phyloP scores from a whole-genome alignment of 2,888 invertebrate species.

The Troglohyphantes excavatus region DNA sequence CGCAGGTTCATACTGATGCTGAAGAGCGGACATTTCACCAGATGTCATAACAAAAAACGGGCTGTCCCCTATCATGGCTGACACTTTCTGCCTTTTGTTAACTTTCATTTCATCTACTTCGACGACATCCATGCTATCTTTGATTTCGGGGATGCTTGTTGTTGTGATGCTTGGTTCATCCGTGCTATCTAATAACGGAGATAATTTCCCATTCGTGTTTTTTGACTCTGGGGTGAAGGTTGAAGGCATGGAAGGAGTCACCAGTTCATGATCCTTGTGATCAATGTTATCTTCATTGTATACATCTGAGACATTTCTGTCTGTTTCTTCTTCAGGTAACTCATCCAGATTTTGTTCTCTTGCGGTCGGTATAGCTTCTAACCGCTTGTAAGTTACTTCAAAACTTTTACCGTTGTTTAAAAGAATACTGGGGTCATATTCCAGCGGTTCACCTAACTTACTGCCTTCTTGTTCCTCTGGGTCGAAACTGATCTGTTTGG shows the following conservation, averaged over 20 bases:
- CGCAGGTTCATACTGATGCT: conserved; percentile 66
- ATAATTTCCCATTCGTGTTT: not conserved
- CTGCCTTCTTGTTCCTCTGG: conserved; percentile 34
- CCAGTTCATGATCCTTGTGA: conserved; percentile 58
- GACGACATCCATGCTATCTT: not conserved
- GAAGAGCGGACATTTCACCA: conserved; percentile 68
- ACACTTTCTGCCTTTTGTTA: conserved; percentile 19
- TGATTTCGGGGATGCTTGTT: not conserved
- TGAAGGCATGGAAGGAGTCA: conserved; percentile 27
- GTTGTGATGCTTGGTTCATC: not conserved
- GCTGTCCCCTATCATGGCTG: conserved; percentile 40
- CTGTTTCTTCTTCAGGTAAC: conserved; percentile 35
- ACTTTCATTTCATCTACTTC: not conserved
- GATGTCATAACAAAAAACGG: conserved; percentile 72
- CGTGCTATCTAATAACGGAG: conserved; percentile 39
- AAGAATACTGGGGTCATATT: conserved; percentile 36
- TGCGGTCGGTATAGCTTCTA: conserved; percentile 59
- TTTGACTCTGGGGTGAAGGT: not conserved
- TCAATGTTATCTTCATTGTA: conserved; percentile 28
- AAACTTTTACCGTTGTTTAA: conserved; percentile 64
- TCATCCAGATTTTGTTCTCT: conserved; percentile 65
- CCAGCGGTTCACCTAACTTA: conserved; percentile 13
- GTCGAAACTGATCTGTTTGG: conserved; percentile 64
- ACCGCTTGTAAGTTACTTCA: conserved; percentile 69
- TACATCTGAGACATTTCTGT: not conserved